Evolutionary conservation across 2,888 invertebrate species (phyloP).

Genomic region (Gandaritis pyraliata): DNA sequence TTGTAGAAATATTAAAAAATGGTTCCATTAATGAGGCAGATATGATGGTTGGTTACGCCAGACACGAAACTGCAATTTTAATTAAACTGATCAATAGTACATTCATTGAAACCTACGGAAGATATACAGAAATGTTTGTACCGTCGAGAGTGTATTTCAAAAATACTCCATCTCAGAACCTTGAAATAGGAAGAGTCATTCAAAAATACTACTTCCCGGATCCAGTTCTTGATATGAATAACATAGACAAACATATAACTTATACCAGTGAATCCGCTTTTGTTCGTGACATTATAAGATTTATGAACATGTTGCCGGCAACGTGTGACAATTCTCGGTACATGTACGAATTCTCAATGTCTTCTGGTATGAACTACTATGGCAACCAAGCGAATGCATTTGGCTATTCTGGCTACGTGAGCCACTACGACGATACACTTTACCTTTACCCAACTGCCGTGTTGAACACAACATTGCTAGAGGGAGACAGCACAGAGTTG

Average conservation of each 20-base stretch:
- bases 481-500: slow-evolving; percentile 47
- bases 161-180: slow-evolving; percentile 4
- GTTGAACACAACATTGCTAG: slow-evolving; percentile 40
- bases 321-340: slow-evolving; percentile 2
- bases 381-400: slow-evolving; percentile 18
- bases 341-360: slow-evolving; percentile 21
- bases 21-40: slow-evolving; percentile 24
- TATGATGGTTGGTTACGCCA: slow-evolving; percentile 24
- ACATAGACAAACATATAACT: slow-evolving; percentile 15
- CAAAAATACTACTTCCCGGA: slow-evolving; percentile 25
- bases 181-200: slow-evolving; percentile 19
- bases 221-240: slow-evolving; percentile 1
- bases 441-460: slow-evolving; percentile 53
- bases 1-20: slow-evolving; percentile 9
- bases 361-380: slow-evolving; percentile 23
- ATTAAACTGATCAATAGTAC: neutral
- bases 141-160: slow-evolving; percentile 21
- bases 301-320: slow-evolving; percentile 9
- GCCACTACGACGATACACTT: slow-evolving; percentile 51
- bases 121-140: slow-evolving; percentile 25
- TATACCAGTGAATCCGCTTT: slow-evolving; percentile 13
- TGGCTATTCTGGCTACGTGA: slow-evolving; percentile 11
- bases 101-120: slow-evolving; percentile 11
- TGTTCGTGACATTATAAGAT: slow-evolving; percentile 19
- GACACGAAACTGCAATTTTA: slow-evolving; percentile 11